Evolutionary conservation across 2,113 vertebrate genomes (phyloP).

Genomic region (Cathartes aura): DNA sequence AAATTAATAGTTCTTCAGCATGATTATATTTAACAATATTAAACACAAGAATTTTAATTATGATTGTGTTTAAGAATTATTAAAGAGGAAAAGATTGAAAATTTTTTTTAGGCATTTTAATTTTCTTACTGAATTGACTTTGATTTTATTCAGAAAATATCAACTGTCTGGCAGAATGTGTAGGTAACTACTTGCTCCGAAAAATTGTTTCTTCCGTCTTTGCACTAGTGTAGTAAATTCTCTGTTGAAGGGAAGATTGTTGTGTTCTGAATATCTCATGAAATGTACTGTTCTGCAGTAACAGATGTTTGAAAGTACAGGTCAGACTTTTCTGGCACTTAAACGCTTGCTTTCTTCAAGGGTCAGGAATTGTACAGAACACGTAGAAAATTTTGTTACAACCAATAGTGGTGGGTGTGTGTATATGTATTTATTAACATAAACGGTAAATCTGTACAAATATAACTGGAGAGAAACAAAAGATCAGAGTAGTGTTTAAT

Average conservation of each 20-base stretch:
- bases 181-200: neutral
- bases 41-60: neutral
- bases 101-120: neutral
- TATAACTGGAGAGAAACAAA: neutral
- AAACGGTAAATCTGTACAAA: neutral
- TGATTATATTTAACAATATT: neutral
- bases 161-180: neutral
- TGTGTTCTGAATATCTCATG: neutral
- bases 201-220: neutral
- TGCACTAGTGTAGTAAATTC: neutral
- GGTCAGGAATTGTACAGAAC: neutral
- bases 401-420: accelerated
- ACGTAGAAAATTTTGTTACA: neutral
- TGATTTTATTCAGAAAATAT: neutral
- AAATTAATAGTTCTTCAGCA: neutral
- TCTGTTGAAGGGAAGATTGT: neutral
- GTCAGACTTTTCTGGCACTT: neutral
- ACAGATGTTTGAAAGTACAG: neutral
- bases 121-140: neutral
- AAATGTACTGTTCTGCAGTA: neutral
- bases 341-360: neutral
- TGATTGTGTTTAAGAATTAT: neutral
- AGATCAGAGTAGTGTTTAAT: neutral
- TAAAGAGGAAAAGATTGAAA: neutral
- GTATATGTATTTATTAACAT: neutral